Percentiles rank a stretch among this genome's conserved stretches.
These are phyloP conservation scores for Petrosia ficiformis DNA, from an alignment of 37 sponge, comb jelly and placozoan genomes.

Conservation along the genomic window DNA sequence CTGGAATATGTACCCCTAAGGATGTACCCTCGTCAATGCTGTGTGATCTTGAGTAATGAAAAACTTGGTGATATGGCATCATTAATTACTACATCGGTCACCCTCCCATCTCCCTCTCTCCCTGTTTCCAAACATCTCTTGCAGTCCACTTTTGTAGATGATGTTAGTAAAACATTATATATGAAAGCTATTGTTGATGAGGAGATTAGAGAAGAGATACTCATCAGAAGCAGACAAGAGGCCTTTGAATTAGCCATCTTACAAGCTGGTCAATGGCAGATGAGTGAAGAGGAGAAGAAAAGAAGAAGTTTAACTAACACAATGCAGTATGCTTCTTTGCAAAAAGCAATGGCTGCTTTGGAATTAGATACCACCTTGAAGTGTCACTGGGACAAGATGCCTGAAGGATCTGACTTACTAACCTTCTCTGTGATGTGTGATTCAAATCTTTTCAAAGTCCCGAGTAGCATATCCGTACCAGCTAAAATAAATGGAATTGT, in stretches of 20 bases:
- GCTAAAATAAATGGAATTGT: slow-evolving; percentile 12
- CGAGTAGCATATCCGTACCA: slow-evolving; percentile 22
- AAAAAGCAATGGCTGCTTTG: slow-evolving; percentile 24
- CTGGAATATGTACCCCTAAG: slow-evolving; percentile 41
- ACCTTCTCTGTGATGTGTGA: slow-evolving; percentile 21
- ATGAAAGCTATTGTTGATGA: slow-evolving; percentile 29
- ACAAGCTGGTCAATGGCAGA: slow-evolving; percentile 32
- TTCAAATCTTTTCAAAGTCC: slow-evolving; percentile 17
- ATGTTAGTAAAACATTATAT: slow-evolving; percentile 36
- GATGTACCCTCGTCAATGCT: slow-evolving; percentile 29
- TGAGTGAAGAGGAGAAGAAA: slow-evolving; percentile 39
- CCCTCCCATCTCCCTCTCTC: slow-evolving; percentile 25
- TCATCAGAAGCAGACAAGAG: slow-evolving; percentile 18
- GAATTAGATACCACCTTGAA: background rate
- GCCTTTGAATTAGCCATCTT: slow-evolving; percentile 46
- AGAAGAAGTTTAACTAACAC: slow-evolving; percentile 36
- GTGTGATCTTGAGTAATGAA: slow-evolving; percentile 21
- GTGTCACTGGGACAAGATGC: background rate
- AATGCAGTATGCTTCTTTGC: slow-evolving; percentile 40
- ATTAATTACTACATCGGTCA: slow-evolving; percentile 17
- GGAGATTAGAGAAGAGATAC: slow-evolving; percentile 33
- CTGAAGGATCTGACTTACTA: slow-evolving; percentile 5
- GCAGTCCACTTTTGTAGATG: slow-evolving; percentile 23
- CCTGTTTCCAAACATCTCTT: slow-evolving; percentile 18
- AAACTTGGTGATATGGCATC: slow-evolving; percentile 33